Conservation (phyloP, 2,113 vertebrate genomes). For the Syrmaticus mikado region DNA sequence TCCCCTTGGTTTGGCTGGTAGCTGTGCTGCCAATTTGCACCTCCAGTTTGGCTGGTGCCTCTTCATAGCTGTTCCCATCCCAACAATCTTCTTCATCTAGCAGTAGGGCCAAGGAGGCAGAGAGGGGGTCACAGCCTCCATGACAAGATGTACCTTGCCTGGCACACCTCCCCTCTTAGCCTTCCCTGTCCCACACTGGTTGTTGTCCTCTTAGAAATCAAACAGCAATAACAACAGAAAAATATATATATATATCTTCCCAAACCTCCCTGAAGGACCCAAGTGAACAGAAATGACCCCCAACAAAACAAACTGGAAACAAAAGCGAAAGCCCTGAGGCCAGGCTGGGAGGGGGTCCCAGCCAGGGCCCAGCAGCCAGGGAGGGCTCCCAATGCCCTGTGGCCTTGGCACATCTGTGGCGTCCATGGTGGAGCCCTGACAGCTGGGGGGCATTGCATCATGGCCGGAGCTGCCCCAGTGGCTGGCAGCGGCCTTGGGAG, state of each 20-base stretch:
- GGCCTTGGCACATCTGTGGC: constrained; percentile 70
- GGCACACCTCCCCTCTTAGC: neutral
- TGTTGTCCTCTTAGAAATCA: constrained; percentile 28
- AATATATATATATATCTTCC: constrained; percentile 16
- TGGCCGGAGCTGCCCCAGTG: neutral
- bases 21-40: neutral
- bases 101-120: accelerated
- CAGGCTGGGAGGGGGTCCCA: neutral
- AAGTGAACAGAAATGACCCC: neutral
- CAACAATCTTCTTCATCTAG: neutral
- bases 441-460: neutral
- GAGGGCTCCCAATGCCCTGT: neutral
- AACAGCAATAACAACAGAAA: constrained; percentile 27
- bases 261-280: constrained; percentile 31
- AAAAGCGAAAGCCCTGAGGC: constrained; percentile 20
- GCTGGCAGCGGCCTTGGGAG: neutral
- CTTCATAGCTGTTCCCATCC: accelerated
- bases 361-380: neutral
- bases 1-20: neutral
- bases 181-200: neutral
- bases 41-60: neutral
- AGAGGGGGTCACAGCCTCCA: neutral
- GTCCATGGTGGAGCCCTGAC: constrained; percentile 43
- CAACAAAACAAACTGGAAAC: constrained; percentile 13
- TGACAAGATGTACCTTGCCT: neutral